A percentile compares a stretch with the other conserved stretches of the same genome.
These are phyloP conservation scores for Hiodon tergisus DNA, from an alignment of 2,113 vertebrate species.

Conservation along the genomic window DNA sequence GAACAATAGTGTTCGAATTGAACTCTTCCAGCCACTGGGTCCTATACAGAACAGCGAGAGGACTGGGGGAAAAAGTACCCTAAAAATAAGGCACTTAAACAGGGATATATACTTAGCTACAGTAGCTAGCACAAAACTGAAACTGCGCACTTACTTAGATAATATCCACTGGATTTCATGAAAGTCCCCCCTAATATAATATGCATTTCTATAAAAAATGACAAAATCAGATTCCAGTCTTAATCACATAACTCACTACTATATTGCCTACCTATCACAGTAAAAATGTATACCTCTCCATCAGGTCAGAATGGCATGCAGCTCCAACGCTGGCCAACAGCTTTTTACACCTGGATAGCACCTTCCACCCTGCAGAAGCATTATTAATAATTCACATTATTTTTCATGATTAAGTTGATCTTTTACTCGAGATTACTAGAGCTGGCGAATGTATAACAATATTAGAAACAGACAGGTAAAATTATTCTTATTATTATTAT, in stretches of 20 bases:
- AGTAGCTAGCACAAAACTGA: too few species aligned
- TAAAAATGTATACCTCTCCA: conserved; percentile 67
- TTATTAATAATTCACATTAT: conserved; percentile 3
- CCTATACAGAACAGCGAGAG: too few species aligned
- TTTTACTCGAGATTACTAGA: conserved; percentile 11
- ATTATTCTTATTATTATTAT: neutral
- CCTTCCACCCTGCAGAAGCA: conserved; percentile 62
- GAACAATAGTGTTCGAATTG: too few species aligned
- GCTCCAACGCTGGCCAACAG: conserved; percentile 87
- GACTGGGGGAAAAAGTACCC: too few species aligned
- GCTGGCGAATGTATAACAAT: neutral
- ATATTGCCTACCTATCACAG: too few species aligned
- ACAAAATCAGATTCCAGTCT: neutral
- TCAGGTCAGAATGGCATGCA: conserved; percentile 84
- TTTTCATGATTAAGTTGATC: conserved; percentile 41
- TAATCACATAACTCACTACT: neutral
- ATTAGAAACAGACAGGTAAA: neutral
- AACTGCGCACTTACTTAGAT: too few species aligned
- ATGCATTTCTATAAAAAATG: neutral
- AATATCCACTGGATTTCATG: too few species aligned
- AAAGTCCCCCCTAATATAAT: too few species aligned
- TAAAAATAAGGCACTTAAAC: too few species aligned
- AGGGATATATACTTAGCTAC: too few species aligned
- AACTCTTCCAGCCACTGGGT: too few species aligned
- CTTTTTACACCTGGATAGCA: conserved; percentile 71